These are phyloP conservation scores for Conus canariensis DNA, from an alignment of 2,888 invertebrate genomes.

Conservation along the genomic window DNA sequence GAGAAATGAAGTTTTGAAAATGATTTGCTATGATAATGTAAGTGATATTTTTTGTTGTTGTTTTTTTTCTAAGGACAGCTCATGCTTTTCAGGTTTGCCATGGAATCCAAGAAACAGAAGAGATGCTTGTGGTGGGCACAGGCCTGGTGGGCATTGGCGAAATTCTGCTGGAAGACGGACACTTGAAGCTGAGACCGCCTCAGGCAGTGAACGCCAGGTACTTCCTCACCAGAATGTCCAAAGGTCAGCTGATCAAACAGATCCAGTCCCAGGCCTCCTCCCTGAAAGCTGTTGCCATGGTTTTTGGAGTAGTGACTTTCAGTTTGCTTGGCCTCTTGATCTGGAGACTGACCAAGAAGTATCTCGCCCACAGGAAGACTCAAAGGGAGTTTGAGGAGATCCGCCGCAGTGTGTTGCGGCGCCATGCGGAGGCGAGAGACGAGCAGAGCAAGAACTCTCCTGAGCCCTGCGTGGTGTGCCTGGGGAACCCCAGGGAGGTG, in stretches of 20 bases:
- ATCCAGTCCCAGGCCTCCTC: conserved; percentile 85
- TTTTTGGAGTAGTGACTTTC: conserved; percentile 82
- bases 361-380: conserved; percentile 47
- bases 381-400: conserved; percentile 52
- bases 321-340: conserved; percentile 81
- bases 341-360: conserved; percentile 79
- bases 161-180: conserved; percentile 83
- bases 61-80: too few species aligned
- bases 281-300: conserved; percentile 80
- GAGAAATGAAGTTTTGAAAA: too few species aligned
- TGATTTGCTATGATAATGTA: too few species aligned
- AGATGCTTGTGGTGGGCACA: conserved; percentile 91
- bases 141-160: conserved; percentile 89
- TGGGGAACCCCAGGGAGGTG: conserved; percentile 91
- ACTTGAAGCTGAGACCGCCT: conserved; percentile 86
- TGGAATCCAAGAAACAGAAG: conserved; percentile 92
- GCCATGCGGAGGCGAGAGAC: conserved; percentile 18
- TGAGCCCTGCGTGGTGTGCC: conserved; percentile 91
- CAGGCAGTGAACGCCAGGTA: conserved; percentile 84
- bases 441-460: conserved; percentile 58
- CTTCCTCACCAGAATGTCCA: conserved; percentile 89
- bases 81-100: conserved; percentile 80
- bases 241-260: conserved; percentile 86
- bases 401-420: conserved; percentile 37
- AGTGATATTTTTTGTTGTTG: too few species aligned